These are phyloP conservation scores for Folsomia candida DNA, from an alignment of 2,888 invertebrate species.

Conservation along the genomic window DNA sequence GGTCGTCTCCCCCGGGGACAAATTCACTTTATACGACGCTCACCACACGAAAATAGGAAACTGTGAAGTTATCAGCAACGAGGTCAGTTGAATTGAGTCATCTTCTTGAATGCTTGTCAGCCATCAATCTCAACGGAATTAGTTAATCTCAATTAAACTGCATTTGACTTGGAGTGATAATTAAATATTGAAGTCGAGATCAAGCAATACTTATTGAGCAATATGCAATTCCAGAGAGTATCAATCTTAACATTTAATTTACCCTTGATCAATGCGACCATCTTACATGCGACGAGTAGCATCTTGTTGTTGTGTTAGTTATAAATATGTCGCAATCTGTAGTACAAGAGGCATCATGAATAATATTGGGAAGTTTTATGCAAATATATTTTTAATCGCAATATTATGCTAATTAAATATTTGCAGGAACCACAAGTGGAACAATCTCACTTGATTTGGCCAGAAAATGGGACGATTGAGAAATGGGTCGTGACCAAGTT, in stretches of 20 bases:
- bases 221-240: too few relatives aligned
- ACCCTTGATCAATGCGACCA: too few relatives aligned
- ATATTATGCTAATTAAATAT: conserved; percentile 26
- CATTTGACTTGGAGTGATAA: too few relatives aligned
- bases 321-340: too few relatives aligned
- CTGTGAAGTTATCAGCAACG: conserved; percentile 65
- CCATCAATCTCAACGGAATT: too few relatives aligned
- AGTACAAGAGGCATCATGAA: too few relatives aligned
- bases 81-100: conserved; percentile 57
- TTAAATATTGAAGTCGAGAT: too few relatives aligned
- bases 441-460: conserved; percentile 53
- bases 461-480: conserved; percentile 42
- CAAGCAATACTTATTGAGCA: too few relatives aligned
- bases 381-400: neutral
- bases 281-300: too few relatives aligned
- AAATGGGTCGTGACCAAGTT: conserved; percentile 48
- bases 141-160: too few relatives aligned
- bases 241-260: too few relatives aligned
- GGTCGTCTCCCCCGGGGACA: conserved; percentile 66
- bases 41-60: conserved; percentile 67
- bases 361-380: neutral
- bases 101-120: neutral
- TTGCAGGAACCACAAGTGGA: conserved; percentile 60
- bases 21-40: conserved; percentile 69
- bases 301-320: too few relatives aligned